These are phyloP conservation scores for Prunella himalayana DNA, from an alignment of 2,113 vertebrate species.

Conservation along the genomic window DNA sequence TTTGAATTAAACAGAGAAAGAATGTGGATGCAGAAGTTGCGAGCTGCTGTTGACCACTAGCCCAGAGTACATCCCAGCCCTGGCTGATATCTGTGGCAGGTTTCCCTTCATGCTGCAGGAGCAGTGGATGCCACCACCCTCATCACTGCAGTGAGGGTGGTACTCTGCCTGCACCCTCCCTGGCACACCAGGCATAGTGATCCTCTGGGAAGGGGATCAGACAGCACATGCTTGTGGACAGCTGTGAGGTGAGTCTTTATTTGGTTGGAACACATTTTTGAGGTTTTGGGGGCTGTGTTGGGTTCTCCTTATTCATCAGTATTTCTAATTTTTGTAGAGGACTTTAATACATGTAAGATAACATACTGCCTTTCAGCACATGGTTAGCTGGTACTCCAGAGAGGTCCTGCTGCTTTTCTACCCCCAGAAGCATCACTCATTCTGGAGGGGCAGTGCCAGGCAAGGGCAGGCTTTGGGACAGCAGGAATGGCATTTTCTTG, in stretches of 20 bases:
- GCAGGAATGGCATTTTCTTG: neutral
- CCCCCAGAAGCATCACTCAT: neutral
- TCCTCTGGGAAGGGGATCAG: neutral
- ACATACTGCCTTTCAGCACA: neutral
- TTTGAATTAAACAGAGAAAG: neutral
- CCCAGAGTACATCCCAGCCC: neutral
- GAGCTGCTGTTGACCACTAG: neutral
- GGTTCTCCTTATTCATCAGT: neutral
- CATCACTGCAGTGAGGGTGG: neutral
- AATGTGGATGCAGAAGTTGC: neutral
- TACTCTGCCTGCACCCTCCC: neutral
- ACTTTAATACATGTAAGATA: accelerated
- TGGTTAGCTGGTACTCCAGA: neutral
- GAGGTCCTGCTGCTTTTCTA: neutral
- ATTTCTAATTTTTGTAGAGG: neutral
- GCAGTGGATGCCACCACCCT: neutral
- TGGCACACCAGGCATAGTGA: accelerated
- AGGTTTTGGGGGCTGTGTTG: neutral
- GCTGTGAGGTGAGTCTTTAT: neutral
- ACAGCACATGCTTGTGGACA: accelerated
- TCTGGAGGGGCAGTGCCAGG: neutral
- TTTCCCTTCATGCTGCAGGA: neutral
- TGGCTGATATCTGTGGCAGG: accelerated
- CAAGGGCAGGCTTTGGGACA: neutral
- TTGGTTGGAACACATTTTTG: neutral